Evolutionary conservation across 2,888 invertebrate species (phyloP).

Genomic region (Schizaphis graminum): DNA sequence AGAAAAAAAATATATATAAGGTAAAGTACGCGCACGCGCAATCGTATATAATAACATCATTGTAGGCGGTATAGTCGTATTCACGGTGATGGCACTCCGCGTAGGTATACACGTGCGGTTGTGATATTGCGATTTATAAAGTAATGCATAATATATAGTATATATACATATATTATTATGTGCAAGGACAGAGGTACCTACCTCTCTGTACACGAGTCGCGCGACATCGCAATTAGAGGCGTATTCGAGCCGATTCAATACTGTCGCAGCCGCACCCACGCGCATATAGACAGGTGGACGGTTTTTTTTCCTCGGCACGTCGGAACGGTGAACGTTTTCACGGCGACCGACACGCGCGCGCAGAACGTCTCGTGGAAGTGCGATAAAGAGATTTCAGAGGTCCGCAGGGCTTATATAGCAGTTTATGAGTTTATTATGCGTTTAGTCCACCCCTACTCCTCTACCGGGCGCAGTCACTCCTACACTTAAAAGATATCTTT

Average conservation of each 20-base stretch:
- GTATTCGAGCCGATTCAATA: not conserved
- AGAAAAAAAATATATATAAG: not conserved
- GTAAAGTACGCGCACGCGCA: not conserved
- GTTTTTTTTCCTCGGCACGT: not conserved
- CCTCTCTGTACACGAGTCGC: too few relatives aligned
- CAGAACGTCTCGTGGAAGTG: not conserved
- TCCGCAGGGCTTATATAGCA: slow-evolving; percentile 44
- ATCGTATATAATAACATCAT: not conserved
- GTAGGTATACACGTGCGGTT: not conserved
- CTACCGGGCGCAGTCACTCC: not conserved
- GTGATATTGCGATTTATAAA: not conserved
- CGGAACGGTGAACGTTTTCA: not conserved
- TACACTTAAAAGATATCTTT: slow-evolving; percentile 23
- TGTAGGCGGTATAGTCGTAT: not conserved
- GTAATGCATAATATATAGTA: not conserved
- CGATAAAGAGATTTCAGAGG: slow-evolving; percentile 62
- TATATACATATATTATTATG: too few relatives aligned
- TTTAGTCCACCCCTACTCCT: not conserved
- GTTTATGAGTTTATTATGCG: slow-evolving; percentile 65
- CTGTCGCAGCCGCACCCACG: not conserved
- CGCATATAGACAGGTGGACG: not conserved
- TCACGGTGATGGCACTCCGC: too few relatives aligned
- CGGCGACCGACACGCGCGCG: not conserved
- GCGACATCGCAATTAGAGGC: not conserved
- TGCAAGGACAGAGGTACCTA: not conserved